phyloP scores from a whole-genome alignment of 1,140 invertebrate species.

The Cherax quadricarinatus region DNA sequence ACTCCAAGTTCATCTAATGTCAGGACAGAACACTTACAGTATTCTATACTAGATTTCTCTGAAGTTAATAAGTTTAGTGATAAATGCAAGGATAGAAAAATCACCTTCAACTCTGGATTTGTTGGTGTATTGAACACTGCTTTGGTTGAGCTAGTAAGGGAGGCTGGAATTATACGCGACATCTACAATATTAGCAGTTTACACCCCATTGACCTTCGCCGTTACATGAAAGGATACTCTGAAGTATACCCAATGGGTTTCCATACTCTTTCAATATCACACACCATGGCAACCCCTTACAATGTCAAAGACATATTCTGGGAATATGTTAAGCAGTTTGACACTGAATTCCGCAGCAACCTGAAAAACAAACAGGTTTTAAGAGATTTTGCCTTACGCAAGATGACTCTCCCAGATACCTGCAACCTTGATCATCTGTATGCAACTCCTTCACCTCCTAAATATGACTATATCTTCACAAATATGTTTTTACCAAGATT shows the following conservation, averaged over 20 bases:
- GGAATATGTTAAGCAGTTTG: constrained; percentile 19
- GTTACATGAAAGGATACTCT: not conserved
- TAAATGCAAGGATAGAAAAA: not conserved
- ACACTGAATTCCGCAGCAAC: not conserved
- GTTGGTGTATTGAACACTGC: constrained; percentile 8
- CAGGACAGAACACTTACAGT: not conserved
- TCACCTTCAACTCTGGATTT: constrained; percentile 28
- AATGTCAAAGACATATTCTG: constrained; percentile 9
- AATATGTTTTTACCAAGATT: not conserved
- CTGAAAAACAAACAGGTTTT: not conserved
- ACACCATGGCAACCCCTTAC: not conserved
- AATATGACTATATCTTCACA: not conserved
- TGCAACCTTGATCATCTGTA: not conserved
- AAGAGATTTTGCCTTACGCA: not conserved
- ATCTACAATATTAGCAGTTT: not conserved
- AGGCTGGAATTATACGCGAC: constrained; percentile 1
- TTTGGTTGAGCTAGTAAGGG: constrained; percentile 30
- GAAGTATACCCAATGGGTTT: not conserved
- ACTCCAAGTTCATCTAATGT: not conserved
- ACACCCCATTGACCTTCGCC: constrained; percentile 11
- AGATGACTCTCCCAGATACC: not conserved
- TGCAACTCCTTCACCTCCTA: not conserved
- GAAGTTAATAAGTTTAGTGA: not conserved
- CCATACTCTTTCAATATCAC: not conserved
- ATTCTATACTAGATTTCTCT: not conserved